Evolutionary conservation across 30 jellyfish, hydroid and myxozoan genomes (phyloP).

Genomic region (Catostylus mosaicus): DNA sequence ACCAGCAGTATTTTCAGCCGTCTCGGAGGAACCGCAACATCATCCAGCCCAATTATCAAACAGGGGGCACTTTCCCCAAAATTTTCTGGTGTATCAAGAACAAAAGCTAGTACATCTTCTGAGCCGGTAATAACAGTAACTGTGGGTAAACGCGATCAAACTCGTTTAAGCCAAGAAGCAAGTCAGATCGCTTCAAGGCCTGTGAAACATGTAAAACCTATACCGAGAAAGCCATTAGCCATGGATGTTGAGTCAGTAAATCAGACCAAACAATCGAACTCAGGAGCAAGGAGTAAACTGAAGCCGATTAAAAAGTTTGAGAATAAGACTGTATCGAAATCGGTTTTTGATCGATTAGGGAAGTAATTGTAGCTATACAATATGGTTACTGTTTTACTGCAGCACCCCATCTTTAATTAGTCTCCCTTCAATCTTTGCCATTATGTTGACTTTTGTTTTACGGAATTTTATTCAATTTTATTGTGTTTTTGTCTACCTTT

Average conservation of each 20-base stretch:
- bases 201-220: constrained; percentile 44
- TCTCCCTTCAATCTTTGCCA: too few relatives aligned
- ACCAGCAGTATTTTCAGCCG: constrained; percentile 27
- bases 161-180: constrained; percentile 4
- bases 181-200: constrained; percentile 16
- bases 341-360: constrained; percentile 59
- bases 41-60: neutral
- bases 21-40: constrained; percentile 23
- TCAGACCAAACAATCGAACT: neutral
- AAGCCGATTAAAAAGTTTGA: neutral
- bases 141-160: neutral
- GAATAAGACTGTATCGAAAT: neutral
- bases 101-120: neutral
- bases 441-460: too few relatives aligned
- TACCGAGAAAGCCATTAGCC: constrained; percentile 58
- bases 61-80: constrained; percentile 7
- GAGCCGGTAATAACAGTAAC: neutral
- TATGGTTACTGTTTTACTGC: too few relatives aligned
- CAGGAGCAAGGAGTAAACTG: neutral
- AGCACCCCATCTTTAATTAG: too few relatives aligned
- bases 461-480: too few relatives aligned
- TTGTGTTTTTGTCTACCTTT: too few relatives aligned
- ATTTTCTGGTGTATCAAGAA: neutral
- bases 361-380: too few relatives aligned
- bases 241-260: constrained; percentile 34